phyloP scores from a whole-genome alignment of 1,140 invertebrate genomes.

The Drosophila novamexicana region DNA sequence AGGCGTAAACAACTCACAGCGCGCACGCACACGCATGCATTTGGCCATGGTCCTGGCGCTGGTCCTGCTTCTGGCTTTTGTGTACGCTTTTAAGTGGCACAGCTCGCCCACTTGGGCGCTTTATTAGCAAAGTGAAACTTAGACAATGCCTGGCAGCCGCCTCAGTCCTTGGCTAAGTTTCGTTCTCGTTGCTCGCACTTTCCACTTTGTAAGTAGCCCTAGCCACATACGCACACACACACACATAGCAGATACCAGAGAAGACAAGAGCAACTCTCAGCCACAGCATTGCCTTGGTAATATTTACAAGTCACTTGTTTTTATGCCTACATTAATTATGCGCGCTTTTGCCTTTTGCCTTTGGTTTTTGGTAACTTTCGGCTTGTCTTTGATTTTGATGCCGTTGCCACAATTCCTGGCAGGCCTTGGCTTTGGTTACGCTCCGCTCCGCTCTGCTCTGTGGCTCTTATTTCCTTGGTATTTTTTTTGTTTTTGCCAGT shows the following conservation, averaged over 20 bases:
- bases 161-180: background rate
- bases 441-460: slow-evolving; percentile 4
- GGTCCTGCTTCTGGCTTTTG: slow-evolving; percentile 45
- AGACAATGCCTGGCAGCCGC: slow-evolving; percentile 41
- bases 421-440: slow-evolving; percentile 71
- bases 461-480: slow-evolving; percentile 28
- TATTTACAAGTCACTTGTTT: slow-evolving; percentile 83
- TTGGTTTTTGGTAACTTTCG: slow-evolving; percentile 69
- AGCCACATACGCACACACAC: slow-evolving; percentile 36
- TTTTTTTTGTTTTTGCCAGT: background rate
- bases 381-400: slow-evolving; percentile 79
- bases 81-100: slow-evolving; percentile 76
- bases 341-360: slow-evolving; percentile 64
- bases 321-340: slow-evolving; percentile 83
- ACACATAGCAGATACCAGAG: slow-evolving; percentile 7
- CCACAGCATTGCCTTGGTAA: slow-evolving; percentile 67
- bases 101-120: slow-evolving; percentile 72
- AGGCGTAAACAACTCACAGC: slow-evolving; percentile 12
- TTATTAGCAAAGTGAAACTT: slow-evolving; percentile 69
- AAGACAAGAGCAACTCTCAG: slow-evolving; percentile 19
- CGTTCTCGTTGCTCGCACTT: slow-evolving; percentile 39
- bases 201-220: slow-evolving; percentile 71
- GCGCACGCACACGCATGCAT: slow-evolving; percentile 1
- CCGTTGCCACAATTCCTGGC: slow-evolving; percentile 66
- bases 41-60: background rate